phyloP scores from a whole-genome alignment of 2,797 vertebrate species.

The Sebastiscus albofasciatus region DNA sequence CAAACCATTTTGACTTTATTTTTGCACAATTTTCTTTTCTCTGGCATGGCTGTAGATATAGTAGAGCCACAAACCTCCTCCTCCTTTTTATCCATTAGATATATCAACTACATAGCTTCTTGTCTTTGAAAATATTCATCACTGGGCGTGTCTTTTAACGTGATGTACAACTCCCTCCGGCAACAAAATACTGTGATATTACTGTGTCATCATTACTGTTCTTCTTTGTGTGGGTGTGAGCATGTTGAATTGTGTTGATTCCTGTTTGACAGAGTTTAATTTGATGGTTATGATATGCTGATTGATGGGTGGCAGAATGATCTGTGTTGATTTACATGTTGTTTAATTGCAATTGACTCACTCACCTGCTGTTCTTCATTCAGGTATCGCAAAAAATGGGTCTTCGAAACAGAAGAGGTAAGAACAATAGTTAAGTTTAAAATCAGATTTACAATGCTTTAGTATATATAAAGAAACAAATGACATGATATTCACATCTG shows the following conservation, averaged over 20 bases:
- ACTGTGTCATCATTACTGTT: background rate
- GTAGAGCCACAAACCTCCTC: background rate
- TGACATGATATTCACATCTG: too few relatives aligned
- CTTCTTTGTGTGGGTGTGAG: background rate
- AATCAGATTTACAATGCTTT: too few relatives aligned
- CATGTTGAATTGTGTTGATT: background rate
- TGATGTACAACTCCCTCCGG: background rate
- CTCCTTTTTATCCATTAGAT: background rate
- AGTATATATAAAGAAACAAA: too few relatives aligned
- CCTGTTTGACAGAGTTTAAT: background rate
- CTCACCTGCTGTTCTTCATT: background rate
- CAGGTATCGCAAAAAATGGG: conserved; percentile 33
- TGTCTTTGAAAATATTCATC: background rate
- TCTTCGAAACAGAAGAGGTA: conserved; percentile 28
- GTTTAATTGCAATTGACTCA: background rate
- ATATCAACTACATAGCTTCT: background rate
- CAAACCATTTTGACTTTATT: background rate
- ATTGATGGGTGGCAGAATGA: background rate
- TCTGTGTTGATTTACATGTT: background rate
- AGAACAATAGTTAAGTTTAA: background rate
- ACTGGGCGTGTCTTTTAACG: background rate
- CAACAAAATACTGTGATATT: background rate
- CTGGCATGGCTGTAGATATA: background rate
- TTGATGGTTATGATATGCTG: background rate
- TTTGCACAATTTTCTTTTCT: too few relatives aligned